Conservation (phyloP, 2,888 invertebrate species). For the Caenorhabditis sp. region DNA sequence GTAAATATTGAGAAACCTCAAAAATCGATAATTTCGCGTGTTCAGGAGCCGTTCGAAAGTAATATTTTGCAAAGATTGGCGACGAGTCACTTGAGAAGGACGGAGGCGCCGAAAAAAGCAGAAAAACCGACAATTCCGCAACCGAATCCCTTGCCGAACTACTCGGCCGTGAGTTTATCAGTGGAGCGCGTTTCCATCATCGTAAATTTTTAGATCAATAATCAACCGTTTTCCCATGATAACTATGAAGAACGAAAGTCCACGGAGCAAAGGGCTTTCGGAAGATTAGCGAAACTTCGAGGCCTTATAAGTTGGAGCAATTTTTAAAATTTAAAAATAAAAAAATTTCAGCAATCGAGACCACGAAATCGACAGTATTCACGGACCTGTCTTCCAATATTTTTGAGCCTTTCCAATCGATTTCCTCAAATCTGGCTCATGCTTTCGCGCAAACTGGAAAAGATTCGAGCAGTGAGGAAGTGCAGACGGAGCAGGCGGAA, state of each 20-base stretch:
- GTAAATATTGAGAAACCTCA: background rate
- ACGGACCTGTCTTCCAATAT: constrained; percentile 55
- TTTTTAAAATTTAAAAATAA: background rate
- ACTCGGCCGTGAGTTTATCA: background rate
- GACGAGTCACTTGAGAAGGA: constrained; percentile 26
- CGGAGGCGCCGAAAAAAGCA: background rate
- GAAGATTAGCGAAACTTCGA: constrained; percentile 32
- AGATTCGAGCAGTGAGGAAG: constrained; percentile 41
- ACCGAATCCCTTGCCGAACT: background rate
- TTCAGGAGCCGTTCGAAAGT: constrained; percentile 25
- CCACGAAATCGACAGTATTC: constrained; percentile 40
- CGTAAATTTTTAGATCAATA: constrained; percentile 36
- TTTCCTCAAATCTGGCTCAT: constrained; percentile 13
- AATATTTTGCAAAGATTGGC: constrained; percentile 21
- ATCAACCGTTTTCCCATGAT: constrained; percentile 22
- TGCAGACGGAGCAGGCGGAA: constrained; percentile 44
- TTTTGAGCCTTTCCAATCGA: constrained; percentile 29
- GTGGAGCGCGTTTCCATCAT: too few species aligned
- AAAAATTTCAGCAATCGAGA: constrained; percentile 34
- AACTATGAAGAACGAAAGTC: constrained; percentile 42
- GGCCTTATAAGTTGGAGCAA: constrained; percentile 55
- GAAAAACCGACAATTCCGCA: background rate
- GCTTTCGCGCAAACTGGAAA: constrained; percentile 45
- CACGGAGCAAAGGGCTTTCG: constrained; percentile 21
- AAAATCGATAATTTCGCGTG: background rate